phyloP scores from a whole-genome alignment of 2,113 vertebrate genomes.

The Otocyon megalotis region DNA sequence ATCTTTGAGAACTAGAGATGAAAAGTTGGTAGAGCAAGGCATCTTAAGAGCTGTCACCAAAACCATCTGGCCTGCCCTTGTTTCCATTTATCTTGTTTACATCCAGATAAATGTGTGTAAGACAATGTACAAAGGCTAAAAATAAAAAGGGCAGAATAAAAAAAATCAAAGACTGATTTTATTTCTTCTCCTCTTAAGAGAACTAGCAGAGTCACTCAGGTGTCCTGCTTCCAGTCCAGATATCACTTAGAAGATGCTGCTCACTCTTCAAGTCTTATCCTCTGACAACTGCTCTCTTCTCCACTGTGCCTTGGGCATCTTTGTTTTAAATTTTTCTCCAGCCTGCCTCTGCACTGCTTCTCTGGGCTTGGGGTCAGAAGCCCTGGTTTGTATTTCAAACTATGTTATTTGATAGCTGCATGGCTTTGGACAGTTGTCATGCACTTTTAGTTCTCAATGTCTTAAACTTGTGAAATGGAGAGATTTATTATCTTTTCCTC shows the following conservation, averaged over 20 bases:
- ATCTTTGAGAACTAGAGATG: background rate
- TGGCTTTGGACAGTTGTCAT: background rate
- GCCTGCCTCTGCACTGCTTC: background rate
- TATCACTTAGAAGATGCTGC: background rate
- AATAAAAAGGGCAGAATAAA: background rate
- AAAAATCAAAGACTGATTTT: background rate
- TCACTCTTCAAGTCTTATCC: background rate
- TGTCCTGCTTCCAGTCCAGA: background rate
- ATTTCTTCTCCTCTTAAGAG: background rate
- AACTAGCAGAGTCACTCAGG: background rate
- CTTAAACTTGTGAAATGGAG: background rate
- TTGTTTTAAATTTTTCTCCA: background rate
- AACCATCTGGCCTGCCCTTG: background rate
- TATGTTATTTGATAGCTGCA: background rate
- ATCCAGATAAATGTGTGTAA: background rate
- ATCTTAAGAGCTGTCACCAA: background rate
- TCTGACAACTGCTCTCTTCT: background rate
- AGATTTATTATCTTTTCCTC: background rate
- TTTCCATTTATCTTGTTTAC: constrained; percentile 20
- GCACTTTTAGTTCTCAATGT: background rate
- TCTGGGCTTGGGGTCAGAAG: background rate
- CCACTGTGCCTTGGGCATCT: background rate
- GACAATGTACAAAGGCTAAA: background rate
- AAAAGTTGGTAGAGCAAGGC: background rate
- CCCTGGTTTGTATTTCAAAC: background rate